Conservation (phyloP, 2,797 vertebrate genomes). For the Ambastaia sidthimunki region DNA sequence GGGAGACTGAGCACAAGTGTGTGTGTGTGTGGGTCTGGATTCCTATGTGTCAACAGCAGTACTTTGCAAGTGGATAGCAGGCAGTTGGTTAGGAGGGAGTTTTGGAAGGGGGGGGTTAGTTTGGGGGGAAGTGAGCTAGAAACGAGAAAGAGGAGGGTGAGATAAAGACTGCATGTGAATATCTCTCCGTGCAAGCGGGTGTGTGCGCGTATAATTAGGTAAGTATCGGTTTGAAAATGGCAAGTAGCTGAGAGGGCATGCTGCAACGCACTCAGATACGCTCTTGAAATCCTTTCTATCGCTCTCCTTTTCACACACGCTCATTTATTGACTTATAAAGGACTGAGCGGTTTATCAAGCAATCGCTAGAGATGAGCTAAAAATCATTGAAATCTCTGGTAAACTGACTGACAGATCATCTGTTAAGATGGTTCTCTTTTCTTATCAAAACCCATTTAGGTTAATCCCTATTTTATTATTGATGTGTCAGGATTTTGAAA, state of each 20-base stretch:
- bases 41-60: conserved; percentile 64
- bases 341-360: conserved; percentile 5
- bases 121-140: conserved; percentile 43
- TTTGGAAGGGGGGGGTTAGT: conserved; percentile 12
- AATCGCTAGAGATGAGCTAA: neutral
- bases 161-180: conserved; percentile 48
- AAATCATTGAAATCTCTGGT: neutral
- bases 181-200: conserved; percentile 56
- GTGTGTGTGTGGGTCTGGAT: conserved; percentile 46
- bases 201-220: conserved; percentile 55
- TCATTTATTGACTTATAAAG: conserved; percentile 18
- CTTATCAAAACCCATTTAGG: conserved; percentile 1
- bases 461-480: neutral
- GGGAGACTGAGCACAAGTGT: conserved; percentile 21
- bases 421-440: neutral
- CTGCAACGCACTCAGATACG: conserved; percentile 50
- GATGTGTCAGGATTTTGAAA: neutral
- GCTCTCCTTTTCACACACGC: conserved; percentile 36
- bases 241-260: conserved; percentile 58
- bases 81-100: conserved; percentile 55
- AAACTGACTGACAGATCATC: neutral
- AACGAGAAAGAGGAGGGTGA: conserved; percentile 39
- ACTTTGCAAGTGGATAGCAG: conserved; percentile 63
- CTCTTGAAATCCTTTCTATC: conserved; percentile 50
- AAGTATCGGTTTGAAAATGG: conserved; percentile 61